phyloP scores from a whole-genome alignment of 2,888 invertebrate species.

The Bombylius major region DNA sequence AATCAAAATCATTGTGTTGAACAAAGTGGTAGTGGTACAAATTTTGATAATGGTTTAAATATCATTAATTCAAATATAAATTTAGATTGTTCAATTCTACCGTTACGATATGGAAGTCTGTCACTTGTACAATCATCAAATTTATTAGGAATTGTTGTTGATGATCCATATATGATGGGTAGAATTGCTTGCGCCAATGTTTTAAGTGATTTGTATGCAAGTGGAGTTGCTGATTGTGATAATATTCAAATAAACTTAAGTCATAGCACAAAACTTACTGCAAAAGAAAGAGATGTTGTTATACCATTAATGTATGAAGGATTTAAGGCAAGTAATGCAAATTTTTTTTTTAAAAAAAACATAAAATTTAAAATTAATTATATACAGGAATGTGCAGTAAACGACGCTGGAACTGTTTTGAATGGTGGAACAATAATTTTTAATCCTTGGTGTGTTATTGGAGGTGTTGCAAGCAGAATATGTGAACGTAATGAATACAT shows the following conservation, averaged over 20 bases:
- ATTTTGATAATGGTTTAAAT: too few relatives aligned
- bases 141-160: constrained; percentile 73
- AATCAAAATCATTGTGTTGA: constrained; percentile 42
- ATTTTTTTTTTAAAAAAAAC: not conserved
- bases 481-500: constrained; percentile 71
- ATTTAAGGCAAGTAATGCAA: constrained; percentile 42
- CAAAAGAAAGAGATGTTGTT: constrained; percentile 70
- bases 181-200: constrained; percentile 86
- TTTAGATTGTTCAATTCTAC: constrained; percentile 70
- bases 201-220: constrained; percentile 75
- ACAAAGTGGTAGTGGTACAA: too few relatives aligned
- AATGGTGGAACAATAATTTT: constrained; percentile 73
- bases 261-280: constrained; percentile 72
- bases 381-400: constrained; percentile 50
- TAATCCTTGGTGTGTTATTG: constrained; percentile 78
- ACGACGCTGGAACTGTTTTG: constrained; percentile 64
- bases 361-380: not conserved
- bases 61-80: constrained; percentile 22
- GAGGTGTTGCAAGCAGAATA: constrained; percentile 69
- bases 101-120: constrained; percentile 63
- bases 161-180: constrained; percentile 78
- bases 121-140: constrained; percentile 76
- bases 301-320: constrained; percentile 76
- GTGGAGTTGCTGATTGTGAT: constrained; percentile 82
- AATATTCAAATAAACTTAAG: constrained; percentile 83